phyloP scores from a whole-genome alignment of 37 sponge, comb jelly and placozoan species.

The Mnemiopsis leidyi region DNA sequence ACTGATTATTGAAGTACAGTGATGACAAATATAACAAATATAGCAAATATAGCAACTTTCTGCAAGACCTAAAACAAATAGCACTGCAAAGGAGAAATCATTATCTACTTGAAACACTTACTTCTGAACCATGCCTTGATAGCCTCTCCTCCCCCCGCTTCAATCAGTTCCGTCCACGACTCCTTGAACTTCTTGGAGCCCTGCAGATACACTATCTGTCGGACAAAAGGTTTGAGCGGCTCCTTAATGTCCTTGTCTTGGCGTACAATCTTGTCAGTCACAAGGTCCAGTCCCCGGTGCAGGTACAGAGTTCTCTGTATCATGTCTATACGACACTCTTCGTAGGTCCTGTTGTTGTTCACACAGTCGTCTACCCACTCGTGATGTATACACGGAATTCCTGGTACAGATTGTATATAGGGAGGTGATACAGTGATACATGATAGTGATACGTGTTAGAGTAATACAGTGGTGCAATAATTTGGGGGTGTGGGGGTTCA shows the following conservation, averaged over 20 bases:
- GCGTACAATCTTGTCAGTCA: not conserved
- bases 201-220: conserved; percentile 36
- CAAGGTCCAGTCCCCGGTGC: conserved; percentile 29
- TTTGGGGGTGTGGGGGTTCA: no score
- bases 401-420: not conserved
- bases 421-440: not conserved
- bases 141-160: conserved; percentile 24
- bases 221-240: not conserved
- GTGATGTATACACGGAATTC: conserved; percentile 9
- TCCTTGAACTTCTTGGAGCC: conserved; percentile 14
- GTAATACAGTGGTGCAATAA: no score
- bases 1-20: no score
- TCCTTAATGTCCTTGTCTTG: not conserved
- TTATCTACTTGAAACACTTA: no score
- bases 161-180: not conserved
- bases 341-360: not conserved
- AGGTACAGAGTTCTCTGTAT: not conserved
- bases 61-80: no score
- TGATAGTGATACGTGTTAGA: not conserved
- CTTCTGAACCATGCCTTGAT: conserved; percentile 6
- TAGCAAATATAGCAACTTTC: no score
- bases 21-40: no score
- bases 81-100: no score
- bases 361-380: not conserved
- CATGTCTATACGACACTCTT: not conserved